A percentile compares a stretch with the other conserved stretches of the same genome.
Evolutionary conservation across 2,113 vertebrate species (phyloP).

Genomic region (Octodon degus): DNA sequence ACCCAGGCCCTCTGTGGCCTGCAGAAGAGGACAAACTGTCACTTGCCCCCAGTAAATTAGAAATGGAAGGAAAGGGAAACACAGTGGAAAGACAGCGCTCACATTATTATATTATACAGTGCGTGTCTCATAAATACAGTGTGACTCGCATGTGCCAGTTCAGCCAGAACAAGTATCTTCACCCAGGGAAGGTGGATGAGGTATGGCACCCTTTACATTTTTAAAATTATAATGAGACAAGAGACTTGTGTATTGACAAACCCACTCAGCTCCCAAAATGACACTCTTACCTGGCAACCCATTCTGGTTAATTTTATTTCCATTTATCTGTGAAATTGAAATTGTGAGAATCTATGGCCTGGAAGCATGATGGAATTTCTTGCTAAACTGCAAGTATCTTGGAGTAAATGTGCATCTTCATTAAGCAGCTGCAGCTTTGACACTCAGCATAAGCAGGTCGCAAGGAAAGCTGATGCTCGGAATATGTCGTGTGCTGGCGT

Average conservation of each 20-base stretch:
- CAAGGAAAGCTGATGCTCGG: not conserved
- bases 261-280: not conserved
- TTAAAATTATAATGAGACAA: not conserved
- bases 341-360: not conserved
- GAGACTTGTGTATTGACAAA: not conserved
- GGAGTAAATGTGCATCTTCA: not conserved
- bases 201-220: not conserved
- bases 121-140: not conserved
- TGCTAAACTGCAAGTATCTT: not conserved
- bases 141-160: not conserved
- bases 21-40: not conserved
- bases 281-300: not conserved
- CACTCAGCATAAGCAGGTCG: not conserved
- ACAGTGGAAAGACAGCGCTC: not conserved
- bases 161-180: not conserved
- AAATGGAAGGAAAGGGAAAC: not conserved
- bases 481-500: not conserved
- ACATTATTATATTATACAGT: not conserved
- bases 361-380: not conserved
- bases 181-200: not conserved
- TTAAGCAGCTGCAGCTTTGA: not conserved
- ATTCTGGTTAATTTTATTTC: not conserved
- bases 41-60: not conserved
- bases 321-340: conserved; percentile 41
- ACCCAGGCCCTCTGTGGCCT: not conserved